Base-by-base conservation (phyloP, 2,113 vertebrate species). In the Poicephalus meyeri region DNA sequence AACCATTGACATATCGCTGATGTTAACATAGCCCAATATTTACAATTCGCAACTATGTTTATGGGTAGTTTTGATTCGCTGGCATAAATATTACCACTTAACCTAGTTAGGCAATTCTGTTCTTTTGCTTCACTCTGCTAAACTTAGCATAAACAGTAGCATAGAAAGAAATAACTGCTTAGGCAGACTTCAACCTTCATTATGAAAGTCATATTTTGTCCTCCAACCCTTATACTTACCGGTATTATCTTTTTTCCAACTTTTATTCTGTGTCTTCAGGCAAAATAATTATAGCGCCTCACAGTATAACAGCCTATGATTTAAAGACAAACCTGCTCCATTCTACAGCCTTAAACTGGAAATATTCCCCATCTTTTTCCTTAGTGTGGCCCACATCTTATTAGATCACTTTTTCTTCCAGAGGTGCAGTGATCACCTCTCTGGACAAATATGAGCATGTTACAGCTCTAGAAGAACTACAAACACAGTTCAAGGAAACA, bases 311-410 rank as follows among this genome's bases (percentile, higher is more conserved):
- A 80, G 61, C 31, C 41, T 84, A 42, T 49, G 52, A 80, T 58
- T 89, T 89, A 73, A 91, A 91, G 73, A 82, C 47, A 93, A 78
- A 80, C 10, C 23, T 55, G 21, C 52, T 84, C n/a, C 56, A 53
- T 69, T 92, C 73, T 56, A 82, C 50, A 79, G 33, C 10, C 7
- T 84, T 81, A 85, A 39, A 37, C 44, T 76, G 84, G 91, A 95
- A 95, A 81, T 44, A 89, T 24, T 86, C 26, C 68, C 65, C 9
- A 28, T 52, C 42, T 92, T 91, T 88, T 95, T 91, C 91, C 80
- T 52, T 53, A 58, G 12, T 26, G 14, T 60, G 70, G 63, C 73
- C 92, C 86, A 94, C 91, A 92, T 64, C 52, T 79, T 35, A 84
- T 31, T 79, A 94, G 44, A 71, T 89, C 61, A 72, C 61, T 47